Evolutionary conservation across 92 coral and sea anemone genomes (phyloP), one percentile per base, ranked within the genome.

Genomic region (Desmophyllum pertusum): DNA sequence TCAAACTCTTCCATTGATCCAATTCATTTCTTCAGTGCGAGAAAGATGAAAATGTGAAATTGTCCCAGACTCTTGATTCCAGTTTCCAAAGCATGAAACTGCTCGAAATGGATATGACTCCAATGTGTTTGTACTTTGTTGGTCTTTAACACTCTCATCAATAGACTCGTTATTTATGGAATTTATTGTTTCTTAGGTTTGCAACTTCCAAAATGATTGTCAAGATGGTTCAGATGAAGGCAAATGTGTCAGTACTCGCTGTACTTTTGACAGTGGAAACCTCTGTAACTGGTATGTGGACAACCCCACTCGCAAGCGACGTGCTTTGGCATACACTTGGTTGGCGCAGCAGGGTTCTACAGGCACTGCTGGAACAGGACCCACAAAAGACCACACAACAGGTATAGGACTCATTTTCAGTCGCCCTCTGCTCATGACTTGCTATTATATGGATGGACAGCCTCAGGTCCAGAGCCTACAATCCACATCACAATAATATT

Each of bases 271-370:
- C 84, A 88, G 88, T 83, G 99, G 99, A 7, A 92, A 92, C 76
- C 80, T 94, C 51, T 95, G 99, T 78, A 93, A 93, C 76, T 96
- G 99, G 99, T 93, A 88, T 76, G 92, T 92, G 31, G 92, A 83
- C 62, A 88, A 89, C 55, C 94, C 99, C 14, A 77, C 88, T 23
- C 92, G 94, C 67, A 87, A 65, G 63, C 74, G 88, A 3, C 92
- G 98, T 63, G 93, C 92, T 33, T 45, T 91, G 14, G 85, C 94
- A 30, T 96, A 96, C 87, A 92, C 95, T 31, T 96, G 99, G 99
- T 80, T 89, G 27, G 78, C 94, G 50, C 90, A 88, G 46, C 95
- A 93, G 84, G 99, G 99, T 43, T 23, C 90, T n/a, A 96, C 99
- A 1, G 90, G 92, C 5, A 92, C 96, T 0, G 70, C 89, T 46